Evolutionary conservation across 2,797 vertebrate species (phyloP).

Genomic region (Sebastes miniatus): DNA sequence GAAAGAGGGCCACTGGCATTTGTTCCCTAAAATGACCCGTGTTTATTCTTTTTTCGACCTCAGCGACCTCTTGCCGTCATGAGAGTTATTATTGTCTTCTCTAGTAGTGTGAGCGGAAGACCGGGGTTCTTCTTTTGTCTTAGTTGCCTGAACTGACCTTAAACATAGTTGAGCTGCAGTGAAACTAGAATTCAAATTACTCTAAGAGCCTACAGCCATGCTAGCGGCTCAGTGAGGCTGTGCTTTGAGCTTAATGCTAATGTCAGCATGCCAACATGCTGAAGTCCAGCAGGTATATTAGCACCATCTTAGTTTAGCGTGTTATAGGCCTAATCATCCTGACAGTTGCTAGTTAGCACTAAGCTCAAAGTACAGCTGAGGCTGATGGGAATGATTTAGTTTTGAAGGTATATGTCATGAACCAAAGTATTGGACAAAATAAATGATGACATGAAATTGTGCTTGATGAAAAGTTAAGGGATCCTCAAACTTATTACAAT

Average conservation of each 20-base stretch:
- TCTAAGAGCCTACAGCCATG: background rate
- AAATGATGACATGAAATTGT: background rate
- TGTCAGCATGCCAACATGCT: background rate
- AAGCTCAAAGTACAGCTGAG: background rate
- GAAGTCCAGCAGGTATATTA: background rate
- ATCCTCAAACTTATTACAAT: background rate
- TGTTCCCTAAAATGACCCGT: background rate
- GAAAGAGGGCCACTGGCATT: background rate
- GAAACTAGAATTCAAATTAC: background rate
- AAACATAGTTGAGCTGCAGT: background rate
- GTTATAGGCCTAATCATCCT: background rate
- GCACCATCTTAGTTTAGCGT: background rate
- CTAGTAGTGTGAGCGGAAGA: background rate
- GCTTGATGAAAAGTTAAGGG: background rate
- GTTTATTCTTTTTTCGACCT: background rate
- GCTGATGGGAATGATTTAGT: background rate
- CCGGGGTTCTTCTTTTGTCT: background rate
- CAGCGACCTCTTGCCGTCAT: background rate
- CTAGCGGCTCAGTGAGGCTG: background rate
- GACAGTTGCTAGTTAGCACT: background rate
- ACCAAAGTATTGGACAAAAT: background rate
- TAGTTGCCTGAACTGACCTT: background rate
- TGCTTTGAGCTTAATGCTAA: constrained; percentile 1
- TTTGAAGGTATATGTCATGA: background rate
- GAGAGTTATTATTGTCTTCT: background rate